Base-by-base conservation (phyloP, 2,797 vertebrate species). In the Aphelocoma californica region DNA sequence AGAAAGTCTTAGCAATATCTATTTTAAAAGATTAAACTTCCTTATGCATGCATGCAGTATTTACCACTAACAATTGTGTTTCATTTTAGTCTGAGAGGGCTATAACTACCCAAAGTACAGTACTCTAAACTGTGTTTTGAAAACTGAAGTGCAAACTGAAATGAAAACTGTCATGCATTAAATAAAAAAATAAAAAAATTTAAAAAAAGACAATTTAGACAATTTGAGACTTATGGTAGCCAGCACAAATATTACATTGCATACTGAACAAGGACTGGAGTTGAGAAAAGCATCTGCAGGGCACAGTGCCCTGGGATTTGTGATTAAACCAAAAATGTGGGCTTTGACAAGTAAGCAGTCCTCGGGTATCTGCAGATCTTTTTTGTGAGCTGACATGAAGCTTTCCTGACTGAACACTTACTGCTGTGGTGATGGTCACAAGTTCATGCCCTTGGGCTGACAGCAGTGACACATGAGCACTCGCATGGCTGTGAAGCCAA, bases 41-140 rank as follows among this genome's bases (percentile, higher is more conserved):
- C 19, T 45, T 36, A 8, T 7, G 18, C 6, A 3, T 6, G 18
- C 0, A 1, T 32, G 34, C 34, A 14, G 1, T 34, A 9, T 57
- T 90, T 57, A 10, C 31, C 1, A 0, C 26, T 47, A n/a, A 8
- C 4, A 2, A 1, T 4, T 23, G 12, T 20, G 31, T 14, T 36
- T 54, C 4, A 6, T 48, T 66, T 58, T 32, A 29, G 7, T 31
- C 14, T 10, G 60, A 44, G 9, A 13, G 24, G 6, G 2, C 40
- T 72, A 0, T 38, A 45, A 23, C 48, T 51, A 86, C 50, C 10
- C 31, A 5, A 40, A 62, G n/a, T 19, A 6, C 10, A 2, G 0
- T 19, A 10, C 10, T n/a, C 28, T 34, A n/a, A 85, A 32, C 7
- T 2, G 23, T 7, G 18, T 18, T 69, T 69, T 51, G 58, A 51